A percentile compares a stretch with the other conserved stretches of the same genome.
phyloP scores from a whole-genome alignment of 1,140 invertebrate genomes.

The Chelonus insularis region DNA sequence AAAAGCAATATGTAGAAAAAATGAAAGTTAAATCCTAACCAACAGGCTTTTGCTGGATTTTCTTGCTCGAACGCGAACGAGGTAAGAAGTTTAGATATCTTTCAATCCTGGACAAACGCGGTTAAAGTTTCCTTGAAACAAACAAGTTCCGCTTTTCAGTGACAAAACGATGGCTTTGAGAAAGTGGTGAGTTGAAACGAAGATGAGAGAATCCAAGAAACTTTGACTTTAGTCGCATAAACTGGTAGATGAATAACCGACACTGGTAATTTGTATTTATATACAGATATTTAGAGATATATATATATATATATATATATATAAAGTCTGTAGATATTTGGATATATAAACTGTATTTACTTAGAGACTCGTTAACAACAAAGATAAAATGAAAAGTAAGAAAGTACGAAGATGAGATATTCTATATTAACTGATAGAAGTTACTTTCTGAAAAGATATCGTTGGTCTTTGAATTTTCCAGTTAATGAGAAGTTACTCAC shows the following conservation, averaged over 20 bases:
- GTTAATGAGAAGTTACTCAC: not conserved
- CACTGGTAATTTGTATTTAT: constrained; percentile 14
- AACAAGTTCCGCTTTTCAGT: constrained; percentile 19
- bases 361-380: constrained; percentile 5
- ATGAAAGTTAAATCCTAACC: constrained; percentile 1
- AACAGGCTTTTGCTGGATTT: constrained; percentile 6
- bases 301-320: not conserved
- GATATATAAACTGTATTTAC: constrained; percentile 4
- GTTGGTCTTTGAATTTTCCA: constrained; percentile 14
- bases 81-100: constrained; percentile 26
- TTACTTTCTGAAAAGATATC: constrained; percentile 6
- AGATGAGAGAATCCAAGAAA: constrained; percentile 7
- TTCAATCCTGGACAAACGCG: constrained; percentile 27
- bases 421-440: constrained; percentile 8
- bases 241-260: constrained; percentile 18
- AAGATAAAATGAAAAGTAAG: not conserved
- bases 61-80: constrained; percentile 4
- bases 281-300: not conserved
- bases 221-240: constrained; percentile 10
- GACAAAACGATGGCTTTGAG: not conserved
- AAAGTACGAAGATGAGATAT: not conserved
- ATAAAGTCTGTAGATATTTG: constrained; percentile 4
- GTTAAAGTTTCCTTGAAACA: constrained; percentile 27
- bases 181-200: not conserved
- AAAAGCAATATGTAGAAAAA: not conserved